Conservation (phyloP, 2,113 vertebrate species). For the Coryphaenoides rupestris region DNA sequence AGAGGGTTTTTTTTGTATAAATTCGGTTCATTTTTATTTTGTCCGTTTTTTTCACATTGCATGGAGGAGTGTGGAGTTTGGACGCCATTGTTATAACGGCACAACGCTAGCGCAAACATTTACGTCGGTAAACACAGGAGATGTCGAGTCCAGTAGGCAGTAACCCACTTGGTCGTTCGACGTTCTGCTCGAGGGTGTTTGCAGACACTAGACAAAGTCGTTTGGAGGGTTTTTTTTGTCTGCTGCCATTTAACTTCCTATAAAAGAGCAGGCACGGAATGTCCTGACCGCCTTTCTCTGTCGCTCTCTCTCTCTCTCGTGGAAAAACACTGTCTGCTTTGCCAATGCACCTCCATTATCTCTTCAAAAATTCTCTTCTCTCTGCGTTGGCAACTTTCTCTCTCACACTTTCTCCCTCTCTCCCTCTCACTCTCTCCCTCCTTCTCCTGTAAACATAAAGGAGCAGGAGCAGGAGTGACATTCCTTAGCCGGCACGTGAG, state of each 20-base stretch:
- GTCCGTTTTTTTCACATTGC: no score
- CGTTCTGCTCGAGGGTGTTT: no score
- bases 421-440: neutral
- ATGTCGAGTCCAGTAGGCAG: no score
- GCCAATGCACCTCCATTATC: conserved; percentile 11
- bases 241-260: conserved; percentile 2
- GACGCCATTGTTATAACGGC: no score
- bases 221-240: neutral
- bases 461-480: conserved; percentile 54
- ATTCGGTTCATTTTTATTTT: no score
- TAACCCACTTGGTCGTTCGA: no score
- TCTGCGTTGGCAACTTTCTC: conserved; percentile 14
- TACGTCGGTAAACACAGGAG: no score
- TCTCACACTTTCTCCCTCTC: conserved; percentile 2
- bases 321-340: conserved; percentile 20
- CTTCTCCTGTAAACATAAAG: neutral
- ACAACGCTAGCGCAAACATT: no score
- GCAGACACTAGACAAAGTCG: no score
- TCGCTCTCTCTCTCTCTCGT: conserved; percentile 15
- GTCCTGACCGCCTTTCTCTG: conserved; percentile 24
- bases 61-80: no score
- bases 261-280: conserved; percentile 33
- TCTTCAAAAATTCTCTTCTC: conserved; percentile 15
- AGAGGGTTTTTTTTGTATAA: no score
- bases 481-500: conserved; percentile 36